Base-by-base conservation (phyloP, 2,113 vertebrate species). In the Colaptes auratus region DNA sequence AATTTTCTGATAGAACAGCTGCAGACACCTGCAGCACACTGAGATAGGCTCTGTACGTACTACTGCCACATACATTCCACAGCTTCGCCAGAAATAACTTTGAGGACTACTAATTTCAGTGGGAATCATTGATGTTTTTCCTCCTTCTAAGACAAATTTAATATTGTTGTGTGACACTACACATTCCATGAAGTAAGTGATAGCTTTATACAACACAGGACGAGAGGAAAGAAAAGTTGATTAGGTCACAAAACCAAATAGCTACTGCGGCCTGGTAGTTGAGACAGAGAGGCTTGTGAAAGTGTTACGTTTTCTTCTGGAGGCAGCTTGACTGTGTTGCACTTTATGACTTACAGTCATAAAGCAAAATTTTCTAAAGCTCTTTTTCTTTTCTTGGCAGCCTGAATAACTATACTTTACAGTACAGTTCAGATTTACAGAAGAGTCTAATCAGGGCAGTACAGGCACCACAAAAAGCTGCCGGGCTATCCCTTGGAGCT, bases 181-280 rank as follows among this genome's bases (percentile, higher is more conserved):
- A 46, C 6, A 4, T 65, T 72, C 30, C 33, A 21, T n/a, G 9
- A 12, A 82, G 36, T 30, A 61, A 70, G 36, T 36, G 6, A n/a
- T 4, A 74, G 33, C 35, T 67, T 67, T 67, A 16, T 20, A 67
- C 4, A 72, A 42, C 12, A 44, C 31, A 60, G 36, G 48, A n/a
- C 27, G 82, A 70, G 28, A 86, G 30, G 31, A 90, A 39, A 59
- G n/a, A 56, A 93, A 79, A 46, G 21, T 42, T 69, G 64, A 76
- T 30, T 52, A 15, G 8, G 18, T 80, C 33, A 90, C 53, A 72
- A 90, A 71, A 35, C 10, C 20, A 69, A 15, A 56, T 61, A 67
- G 17, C 23, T 42, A 4, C 39, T 66, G 25, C 4, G 70, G 21
- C 3, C 3, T 14, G 52, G 58, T 50, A 63, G 25, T 7, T 0